phyloP scores from a whole-genome alignment of 1,140 invertebrate species.

The Eriosoma lanigerum region DNA sequence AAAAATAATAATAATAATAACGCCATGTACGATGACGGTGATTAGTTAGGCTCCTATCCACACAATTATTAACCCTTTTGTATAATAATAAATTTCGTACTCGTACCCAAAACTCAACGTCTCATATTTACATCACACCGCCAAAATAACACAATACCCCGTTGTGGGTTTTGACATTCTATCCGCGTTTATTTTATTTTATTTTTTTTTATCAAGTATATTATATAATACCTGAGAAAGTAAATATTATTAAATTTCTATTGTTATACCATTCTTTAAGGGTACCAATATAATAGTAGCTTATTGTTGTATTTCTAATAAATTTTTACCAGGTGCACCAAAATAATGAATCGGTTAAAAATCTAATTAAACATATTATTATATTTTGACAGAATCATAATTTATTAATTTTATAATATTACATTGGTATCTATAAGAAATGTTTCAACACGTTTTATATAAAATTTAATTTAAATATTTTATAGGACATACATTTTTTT shows the following conservation, averaged over 20 bases:
- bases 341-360: not conserved
- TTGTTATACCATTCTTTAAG: not conserved
- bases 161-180: constrained; percentile 8
- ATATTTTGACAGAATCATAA: not conserved
- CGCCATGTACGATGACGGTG: too few species aligned
- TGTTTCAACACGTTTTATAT: too few species aligned
- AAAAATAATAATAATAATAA: too few species aligned
- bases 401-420: not conserved
- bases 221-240: not conserved
- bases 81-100: not conserved
- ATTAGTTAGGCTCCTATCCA: not conserved
- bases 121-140: not conserved
- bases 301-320: constrained; percentile 7
- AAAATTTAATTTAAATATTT: too few species aligned
- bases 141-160: not conserved
- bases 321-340: not conserved
- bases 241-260: constrained; percentile 26
- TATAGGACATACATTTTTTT: too few species aligned
- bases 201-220: too few species aligned
- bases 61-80: not conserved
- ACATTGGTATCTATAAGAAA: too few species aligned
- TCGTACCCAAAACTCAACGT: not conserved
- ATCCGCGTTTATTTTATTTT: too few species aligned
- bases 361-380: constrained; percentile 9
- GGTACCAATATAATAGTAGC: not conserved